Base-by-base conservation (phyloP, 2,113 vertebrate genomes). In the Halcyon malimbica region DNA sequence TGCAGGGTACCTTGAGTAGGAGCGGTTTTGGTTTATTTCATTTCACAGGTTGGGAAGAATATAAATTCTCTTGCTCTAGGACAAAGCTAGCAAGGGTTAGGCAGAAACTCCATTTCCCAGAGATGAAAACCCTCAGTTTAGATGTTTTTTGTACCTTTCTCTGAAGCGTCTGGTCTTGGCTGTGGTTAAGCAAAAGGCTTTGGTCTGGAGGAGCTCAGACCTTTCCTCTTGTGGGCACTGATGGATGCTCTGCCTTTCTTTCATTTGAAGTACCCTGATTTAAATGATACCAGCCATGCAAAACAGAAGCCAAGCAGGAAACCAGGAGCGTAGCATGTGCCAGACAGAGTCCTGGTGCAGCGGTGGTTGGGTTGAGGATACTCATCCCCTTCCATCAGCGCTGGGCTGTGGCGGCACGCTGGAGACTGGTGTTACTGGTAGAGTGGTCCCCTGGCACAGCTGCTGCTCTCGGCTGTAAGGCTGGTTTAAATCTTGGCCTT, bases 401-500 rank as follows among this genome's bases (percentile, higher is more conserved):
- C 5, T 60, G 78, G 70, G 44, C 41, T 33, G 29, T 21, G 59
- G 42, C 77, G 93, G 28, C 76, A 35, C 1, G 9, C 31, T 21
- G 50, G 15, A 31, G 10, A 24, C 41, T 5, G 2, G 15, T 13
- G 56, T 26, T 41, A 60, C 48, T n/a, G 68, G 42, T n/a, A 5
- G 37, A 0, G 0, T n/a, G 82, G 29, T 80, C 26, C 64, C 75
- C 15, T 2, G 2, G 39, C 42, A 5, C 26, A 33, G 59, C 44
- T 29, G 48, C 20, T 81, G 57, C 89, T 69, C 39, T 68, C 7
- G 6, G 15, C 76, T 81, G 8, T n/a, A 29, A 60, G 29, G 24
- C 76, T 86, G 74, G 42, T 70, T 95, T 80, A 57, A 77, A 77
- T 71, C 51, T 69, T 93, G 94, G 59, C 75, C 87, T 90, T 71